These are phyloP conservation scores for Ophraella communa DNA, from an alignment of 2,888 invertebrate genomes.

Conservation along the genomic window DNA sequence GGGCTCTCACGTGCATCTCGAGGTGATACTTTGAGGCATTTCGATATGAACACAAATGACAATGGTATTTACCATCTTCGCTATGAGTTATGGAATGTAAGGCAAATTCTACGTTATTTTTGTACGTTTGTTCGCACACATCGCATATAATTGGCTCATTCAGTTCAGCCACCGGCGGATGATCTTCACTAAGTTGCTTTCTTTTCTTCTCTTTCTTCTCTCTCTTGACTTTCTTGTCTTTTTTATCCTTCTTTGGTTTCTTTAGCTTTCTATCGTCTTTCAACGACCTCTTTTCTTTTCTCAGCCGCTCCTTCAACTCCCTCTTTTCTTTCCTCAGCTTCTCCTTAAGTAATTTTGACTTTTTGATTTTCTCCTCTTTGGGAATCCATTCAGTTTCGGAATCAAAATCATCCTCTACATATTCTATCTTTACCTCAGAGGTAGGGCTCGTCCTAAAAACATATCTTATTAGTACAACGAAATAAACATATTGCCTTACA, in stretches of 20 bases:
- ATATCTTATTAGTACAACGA: neutral
- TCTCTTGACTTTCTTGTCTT: slow-evolving; percentile 31
- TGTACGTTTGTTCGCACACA: slow-evolving; percentile 64
- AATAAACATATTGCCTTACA: neutral
- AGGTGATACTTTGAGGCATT: slow-evolving; percentile 53
- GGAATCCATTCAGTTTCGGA: slow-evolving; percentile 37
- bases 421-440: slow-evolving; percentile 9
- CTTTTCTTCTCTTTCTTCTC: slow-evolving; percentile 25
- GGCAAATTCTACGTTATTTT: slow-evolving; percentile 52
- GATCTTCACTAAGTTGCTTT: slow-evolving; percentile 25
- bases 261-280: slow-evolving; percentile 22
- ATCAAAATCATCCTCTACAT: slow-evolving; percentile 30
- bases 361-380: slow-evolving; percentile 34
- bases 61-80: slow-evolving; percentile 49
- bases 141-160: slow-evolving; percentile 62
- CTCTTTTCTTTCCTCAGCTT: slow-evolving; percentile 19
- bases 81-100: slow-evolving; percentile 51
- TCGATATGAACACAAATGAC: slow-evolving; percentile 53
- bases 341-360: slow-evolving; percentile 26
- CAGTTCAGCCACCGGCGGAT: slow-evolving; percentile 45
- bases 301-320: slow-evolving; percentile 24
- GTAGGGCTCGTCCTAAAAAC: slow-evolving; percentile 19
- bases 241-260: slow-evolving; percentile 27
- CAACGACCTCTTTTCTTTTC: slow-evolving; percentile 15
- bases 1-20: slow-evolving; percentile 59